These are phyloP conservation scores for Anolis carolinensis DNA, from an alignment of 2,113 vertebrate genomes.

Conservation along the genomic window DNA sequence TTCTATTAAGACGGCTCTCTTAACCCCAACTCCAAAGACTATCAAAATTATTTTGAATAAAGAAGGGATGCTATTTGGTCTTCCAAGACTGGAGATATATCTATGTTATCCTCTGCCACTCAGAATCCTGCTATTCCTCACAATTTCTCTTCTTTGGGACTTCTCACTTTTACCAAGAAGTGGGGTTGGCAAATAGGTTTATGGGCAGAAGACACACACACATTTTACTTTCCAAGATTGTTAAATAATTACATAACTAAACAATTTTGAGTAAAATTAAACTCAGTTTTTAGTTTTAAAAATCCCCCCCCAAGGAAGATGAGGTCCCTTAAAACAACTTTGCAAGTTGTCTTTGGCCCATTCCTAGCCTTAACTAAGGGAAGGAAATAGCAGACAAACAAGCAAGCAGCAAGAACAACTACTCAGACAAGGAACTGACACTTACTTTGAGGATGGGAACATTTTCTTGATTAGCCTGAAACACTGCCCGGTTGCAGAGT, in stretches of 20 bases:
- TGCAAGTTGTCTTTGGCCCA: too few species aligned
- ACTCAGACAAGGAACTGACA: not conserved
- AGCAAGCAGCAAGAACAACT: not conserved
- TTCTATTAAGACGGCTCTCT: not conserved
- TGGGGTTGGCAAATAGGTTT: too few species aligned
- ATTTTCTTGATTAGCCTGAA: conserved; percentile 82
- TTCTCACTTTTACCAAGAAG: too few species aligned
- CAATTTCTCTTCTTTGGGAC: not conserved
- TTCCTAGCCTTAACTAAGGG: not conserved
- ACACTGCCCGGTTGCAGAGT: conserved; percentile 83
- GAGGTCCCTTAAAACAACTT: too few species aligned
- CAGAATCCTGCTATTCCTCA: not conserved
- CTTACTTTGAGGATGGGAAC: conserved; percentile 82
- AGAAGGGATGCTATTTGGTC: not conserved
- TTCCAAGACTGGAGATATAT: not conserved
- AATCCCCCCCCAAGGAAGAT: too few species aligned
- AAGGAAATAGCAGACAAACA: too few species aligned
- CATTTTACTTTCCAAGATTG: too few species aligned
- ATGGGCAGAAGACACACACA: too few species aligned
- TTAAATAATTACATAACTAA: too few species aligned
- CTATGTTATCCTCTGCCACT: not conserved
- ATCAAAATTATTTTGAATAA: not conserved
- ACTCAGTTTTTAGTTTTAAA: too few species aligned
- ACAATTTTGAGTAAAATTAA: too few species aligned
- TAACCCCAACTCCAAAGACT: not conserved